Evolutionary conservation across 2,888 invertebrate species (phyloP).

Genomic region (Acrobasis suavella): DNA sequence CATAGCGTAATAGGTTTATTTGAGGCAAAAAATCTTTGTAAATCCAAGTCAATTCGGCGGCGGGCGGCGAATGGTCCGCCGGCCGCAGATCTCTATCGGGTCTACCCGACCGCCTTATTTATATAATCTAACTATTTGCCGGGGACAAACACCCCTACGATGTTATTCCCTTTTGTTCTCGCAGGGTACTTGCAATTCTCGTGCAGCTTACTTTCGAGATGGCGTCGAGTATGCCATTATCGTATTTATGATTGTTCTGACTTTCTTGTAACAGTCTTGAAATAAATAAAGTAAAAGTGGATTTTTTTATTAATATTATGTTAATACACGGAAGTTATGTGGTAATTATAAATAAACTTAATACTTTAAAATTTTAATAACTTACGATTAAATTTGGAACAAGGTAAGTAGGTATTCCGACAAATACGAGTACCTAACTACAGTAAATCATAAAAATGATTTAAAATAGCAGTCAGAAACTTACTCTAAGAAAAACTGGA

Average conservation of each 20-base stretch:
- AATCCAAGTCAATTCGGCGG: slow-evolving; percentile 72
- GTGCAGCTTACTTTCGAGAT: neutral
- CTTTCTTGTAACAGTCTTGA: too few relatives aligned
- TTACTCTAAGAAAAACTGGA: too few relatives aligned
- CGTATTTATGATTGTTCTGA: neutral
- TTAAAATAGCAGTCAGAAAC: too few relatives aligned
- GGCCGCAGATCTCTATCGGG: slow-evolving; percentile 74
- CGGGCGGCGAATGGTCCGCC: slow-evolving; percentile 35
- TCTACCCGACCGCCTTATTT: slow-evolving; percentile 77
- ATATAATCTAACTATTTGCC: slow-evolving; percentile 80
- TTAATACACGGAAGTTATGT: too few relatives aligned
- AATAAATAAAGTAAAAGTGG: too few relatives aligned
- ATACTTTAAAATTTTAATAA: too few relatives aligned
- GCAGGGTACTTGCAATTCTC: slow-evolving; percentile 31
- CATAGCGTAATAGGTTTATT: slow-evolving; percentile 19
- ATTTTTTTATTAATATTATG: too few relatives aligned
- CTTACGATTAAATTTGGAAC: too few relatives aligned
- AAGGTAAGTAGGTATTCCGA: too few relatives aligned
- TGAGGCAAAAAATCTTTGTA: slow-evolving; percentile 57
- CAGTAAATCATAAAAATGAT: too few relatives aligned
- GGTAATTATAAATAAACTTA: too few relatives aligned
- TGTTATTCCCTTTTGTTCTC: slow-evolving; percentile 47
- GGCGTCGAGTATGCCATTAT: slow-evolving; percentile 13
- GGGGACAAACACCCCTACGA: slow-evolving; percentile 73
- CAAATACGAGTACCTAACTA: too few relatives aligned